phyloP scores from a whole-genome alignment of 2,797 vertebrate species.

The Chelonia mydas region DNA sequence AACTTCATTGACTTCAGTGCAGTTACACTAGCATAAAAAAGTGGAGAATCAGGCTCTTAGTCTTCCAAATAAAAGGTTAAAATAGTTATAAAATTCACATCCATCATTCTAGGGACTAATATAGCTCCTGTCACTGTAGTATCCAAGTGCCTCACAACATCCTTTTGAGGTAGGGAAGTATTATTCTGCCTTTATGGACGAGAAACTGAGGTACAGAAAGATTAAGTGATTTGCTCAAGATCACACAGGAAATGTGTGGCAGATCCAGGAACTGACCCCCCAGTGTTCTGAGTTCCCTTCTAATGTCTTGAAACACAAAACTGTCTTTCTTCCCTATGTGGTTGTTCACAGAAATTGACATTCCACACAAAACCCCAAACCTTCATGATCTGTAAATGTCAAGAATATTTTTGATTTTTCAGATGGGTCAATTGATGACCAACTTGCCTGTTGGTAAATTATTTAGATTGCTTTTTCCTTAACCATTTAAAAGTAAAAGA shows the following conservation, averaged over 20 bases:
- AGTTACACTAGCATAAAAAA: not conserved
- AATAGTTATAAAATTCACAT: not conserved
- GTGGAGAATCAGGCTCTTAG: not conserved
- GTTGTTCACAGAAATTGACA: too few relatives aligned
- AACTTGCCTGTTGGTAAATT: too few relatives aligned
- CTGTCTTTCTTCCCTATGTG: too few relatives aligned
- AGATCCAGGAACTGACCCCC: not conserved
- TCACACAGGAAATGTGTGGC: not conserved
- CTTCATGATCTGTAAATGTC: too few relatives aligned
- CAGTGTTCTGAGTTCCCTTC: too few relatives aligned
- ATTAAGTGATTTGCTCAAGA: not conserved
- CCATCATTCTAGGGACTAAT: not conserved
- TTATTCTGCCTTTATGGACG: not conserved
- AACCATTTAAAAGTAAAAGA: too few relatives aligned
- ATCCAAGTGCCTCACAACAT: not conserved
- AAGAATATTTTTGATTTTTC: too few relatives aligned
- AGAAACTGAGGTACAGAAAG: not conserved
- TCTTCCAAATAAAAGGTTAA: not conserved
- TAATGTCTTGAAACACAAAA: too few relatives aligned
- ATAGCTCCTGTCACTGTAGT: not conserved
- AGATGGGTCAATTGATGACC: too few relatives aligned
- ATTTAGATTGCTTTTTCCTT: too few relatives aligned
- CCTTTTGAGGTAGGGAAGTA: not conserved
- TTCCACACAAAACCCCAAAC: too few relatives aligned
- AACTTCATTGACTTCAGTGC: not conserved